These are phyloP conservation scores for Cardinalis cardinalis DNA, from an alignment of 2,113 vertebrate genomes.

Conservation along the genomic window DNA sequence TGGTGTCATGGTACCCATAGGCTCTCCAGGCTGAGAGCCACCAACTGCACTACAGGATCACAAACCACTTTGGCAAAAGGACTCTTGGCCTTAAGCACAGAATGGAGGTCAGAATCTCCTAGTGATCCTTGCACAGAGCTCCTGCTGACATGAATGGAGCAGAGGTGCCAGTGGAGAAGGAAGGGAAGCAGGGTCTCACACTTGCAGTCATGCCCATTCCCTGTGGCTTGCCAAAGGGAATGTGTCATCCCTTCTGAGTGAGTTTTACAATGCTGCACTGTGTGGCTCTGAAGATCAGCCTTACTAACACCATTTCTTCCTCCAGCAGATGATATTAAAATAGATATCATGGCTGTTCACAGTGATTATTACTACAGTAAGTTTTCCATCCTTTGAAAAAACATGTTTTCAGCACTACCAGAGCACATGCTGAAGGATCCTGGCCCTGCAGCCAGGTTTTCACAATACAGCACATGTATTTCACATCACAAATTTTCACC, in stretches of 20 bases:
- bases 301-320: background rate
- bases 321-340: background rate
- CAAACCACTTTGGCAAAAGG: background rate
- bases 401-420: background rate
- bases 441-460: background rate
- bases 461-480: background rate
- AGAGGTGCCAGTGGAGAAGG: background rate
- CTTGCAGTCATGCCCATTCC: background rate
- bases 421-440: background rate
- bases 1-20: background rate
- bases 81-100: background rate
- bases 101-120: background rate
- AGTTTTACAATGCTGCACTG: background rate
- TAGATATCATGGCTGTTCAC: background rate
- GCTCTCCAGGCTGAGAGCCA: background rate
- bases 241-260: background rate
- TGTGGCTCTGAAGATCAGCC: background rate
- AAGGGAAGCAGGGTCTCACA: background rate
- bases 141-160: background rate
- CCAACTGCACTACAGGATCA: background rate
- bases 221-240: background rate
- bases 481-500: background rate
- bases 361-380: fast-evolving
- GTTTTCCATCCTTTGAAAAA: background rate
- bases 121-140: background rate